phyloP scores from a whole-genome alignment of 2,888 invertebrate genomes.

The Drosophila planitibia region DNA sequence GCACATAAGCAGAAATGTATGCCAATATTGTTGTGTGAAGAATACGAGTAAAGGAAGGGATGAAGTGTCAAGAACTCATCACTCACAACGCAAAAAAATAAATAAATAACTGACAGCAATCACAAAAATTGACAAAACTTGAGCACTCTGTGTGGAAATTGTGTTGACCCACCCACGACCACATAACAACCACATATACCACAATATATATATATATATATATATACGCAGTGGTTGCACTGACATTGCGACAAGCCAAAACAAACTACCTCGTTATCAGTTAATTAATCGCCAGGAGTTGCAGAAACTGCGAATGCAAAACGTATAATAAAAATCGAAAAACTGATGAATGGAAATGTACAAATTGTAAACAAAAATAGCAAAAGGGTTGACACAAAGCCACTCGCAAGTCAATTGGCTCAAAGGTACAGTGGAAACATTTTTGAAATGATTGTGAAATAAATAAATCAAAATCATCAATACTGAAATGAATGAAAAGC shows the following conservation, averaged over 20 bases:
- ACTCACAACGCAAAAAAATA: conserved; percentile 34
- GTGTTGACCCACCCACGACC: conserved; percentile 13
- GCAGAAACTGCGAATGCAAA: conserved; percentile 62
- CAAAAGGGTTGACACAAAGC: conserved; percentile 58
- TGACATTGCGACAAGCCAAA: conserved; percentile 57
- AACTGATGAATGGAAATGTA: conserved; percentile 26
- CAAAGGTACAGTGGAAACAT: conserved; percentile 36
- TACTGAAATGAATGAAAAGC: background rate
- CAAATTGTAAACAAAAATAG: conserved; percentile 59
- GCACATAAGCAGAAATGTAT: conserved; percentile 21
- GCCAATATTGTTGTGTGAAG: conserved; percentile 19
- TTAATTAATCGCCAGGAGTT: conserved; percentile 70
- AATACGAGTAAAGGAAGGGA: background rate
- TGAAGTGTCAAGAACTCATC: conserved; percentile 45
- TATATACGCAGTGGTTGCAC: conserved; percentile 45
- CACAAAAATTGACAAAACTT: conserved; percentile 70
- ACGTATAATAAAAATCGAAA: conserved; percentile 35
- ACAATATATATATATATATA: background rate
- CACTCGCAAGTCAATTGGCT: conserved; percentile 1
- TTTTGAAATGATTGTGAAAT: background rate
- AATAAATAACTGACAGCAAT: conserved; percentile 25
- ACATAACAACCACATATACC: background rate
- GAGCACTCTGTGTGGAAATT: conserved; percentile 22
- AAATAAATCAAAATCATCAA: background rate
- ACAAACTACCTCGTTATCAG: conserved; percentile 59